phyloP scores from a whole-genome alignment of 1,140 invertebrate species.

The Tetragonula clypearis region DNA sequence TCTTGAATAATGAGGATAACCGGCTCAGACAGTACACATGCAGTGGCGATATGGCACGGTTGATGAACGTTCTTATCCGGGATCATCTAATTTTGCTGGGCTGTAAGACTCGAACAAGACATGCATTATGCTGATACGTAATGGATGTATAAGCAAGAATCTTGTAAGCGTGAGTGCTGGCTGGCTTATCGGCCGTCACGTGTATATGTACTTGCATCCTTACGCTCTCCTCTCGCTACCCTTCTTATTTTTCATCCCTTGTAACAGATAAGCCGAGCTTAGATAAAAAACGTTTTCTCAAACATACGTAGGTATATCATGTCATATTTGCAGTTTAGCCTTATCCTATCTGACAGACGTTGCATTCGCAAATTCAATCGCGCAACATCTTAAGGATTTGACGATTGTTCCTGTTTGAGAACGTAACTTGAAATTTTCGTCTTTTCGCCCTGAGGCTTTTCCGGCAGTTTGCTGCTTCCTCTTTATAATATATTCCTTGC shows the following conservation, averaged over 20 bases:
- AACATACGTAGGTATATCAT: not conserved
- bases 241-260: slow-evolving; percentile 12
- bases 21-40: slow-evolving; percentile 31
- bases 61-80: slow-evolving; percentile 60
- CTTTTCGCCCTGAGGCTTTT: not conserved
- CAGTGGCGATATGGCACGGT: slow-evolving; percentile 43
- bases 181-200: slow-evolving; percentile 56
- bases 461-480: not conserved
- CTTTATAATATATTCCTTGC: not conserved
- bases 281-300: slow-evolving; percentile 11
- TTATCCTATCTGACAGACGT: not conserved
- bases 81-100: slow-evolving; percentile 52
- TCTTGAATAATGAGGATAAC: slow-evolving; percentile 14
- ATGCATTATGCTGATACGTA: slow-evolving; percentile 56
- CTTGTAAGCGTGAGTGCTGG: slow-evolving; percentile 46
- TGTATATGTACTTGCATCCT: slow-evolving; percentile 37
- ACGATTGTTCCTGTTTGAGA: not conserved
- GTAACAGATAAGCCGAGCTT: slow-evolving; percentile 9
- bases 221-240: not conserved
- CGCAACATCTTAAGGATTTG: not conserved
- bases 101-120: slow-evolving; percentile 55
- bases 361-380: not conserved
- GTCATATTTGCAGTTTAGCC: not conserved
- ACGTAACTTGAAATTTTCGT: not conserved
- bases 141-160: slow-evolving; percentile 50